Conservation (phyloP, 2,797 vertebrate species). For the Argya squamiceps region DNA sequence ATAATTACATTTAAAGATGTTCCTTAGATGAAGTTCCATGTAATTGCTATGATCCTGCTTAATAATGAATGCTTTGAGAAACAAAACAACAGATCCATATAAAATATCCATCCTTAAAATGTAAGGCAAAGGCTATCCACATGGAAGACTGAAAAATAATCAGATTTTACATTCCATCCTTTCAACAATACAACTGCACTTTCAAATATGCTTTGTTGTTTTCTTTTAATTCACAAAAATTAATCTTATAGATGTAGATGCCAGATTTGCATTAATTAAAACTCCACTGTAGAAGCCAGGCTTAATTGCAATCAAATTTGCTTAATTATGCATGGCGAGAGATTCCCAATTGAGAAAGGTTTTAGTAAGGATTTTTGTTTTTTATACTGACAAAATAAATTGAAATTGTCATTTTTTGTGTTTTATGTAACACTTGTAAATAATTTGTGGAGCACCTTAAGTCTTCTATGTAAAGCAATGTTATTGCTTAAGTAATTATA, state of each 20-base stretch:
- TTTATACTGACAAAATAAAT: conserved; percentile 99
- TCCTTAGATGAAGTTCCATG: conserved; percentile 46
- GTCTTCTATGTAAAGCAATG: conserved; percentile 95
- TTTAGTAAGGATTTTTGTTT: conserved; percentile 97
- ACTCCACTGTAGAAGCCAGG: conserved; percentile 99
- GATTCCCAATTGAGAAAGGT: conserved; percentile 99
- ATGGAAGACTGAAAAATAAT: conserved; percentile 78
- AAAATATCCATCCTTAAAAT: conserved; percentile 70
- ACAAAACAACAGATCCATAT: conserved; percentile 66
- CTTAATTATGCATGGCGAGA: conserved; percentile 99
- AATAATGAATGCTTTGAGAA: conserved; percentile 73
- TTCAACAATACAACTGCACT: conserved; percentile 94
- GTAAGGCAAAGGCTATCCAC: conserved; percentile 75
- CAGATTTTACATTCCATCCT: conserved; percentile 80
- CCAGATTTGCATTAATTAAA: conserved; percentile 99
- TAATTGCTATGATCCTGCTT: conserved; percentile 71
- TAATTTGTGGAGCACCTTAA: conserved; percentile 95
- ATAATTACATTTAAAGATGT: conserved; percentile 66
- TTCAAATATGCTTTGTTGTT: conserved; percentile 99
- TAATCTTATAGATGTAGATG: conserved; percentile 99
- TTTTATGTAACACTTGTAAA: conserved; percentile 97
- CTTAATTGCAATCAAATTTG: conserved; percentile 99
- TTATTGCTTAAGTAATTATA: conserved; percentile 99
- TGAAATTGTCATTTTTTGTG: conserved; percentile 99
- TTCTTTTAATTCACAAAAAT: conserved; percentile 99